phyloP scores from a whole-genome alignment of 64 coral and sea anemone species.

The Cladopsammia gracilis region DNA sequence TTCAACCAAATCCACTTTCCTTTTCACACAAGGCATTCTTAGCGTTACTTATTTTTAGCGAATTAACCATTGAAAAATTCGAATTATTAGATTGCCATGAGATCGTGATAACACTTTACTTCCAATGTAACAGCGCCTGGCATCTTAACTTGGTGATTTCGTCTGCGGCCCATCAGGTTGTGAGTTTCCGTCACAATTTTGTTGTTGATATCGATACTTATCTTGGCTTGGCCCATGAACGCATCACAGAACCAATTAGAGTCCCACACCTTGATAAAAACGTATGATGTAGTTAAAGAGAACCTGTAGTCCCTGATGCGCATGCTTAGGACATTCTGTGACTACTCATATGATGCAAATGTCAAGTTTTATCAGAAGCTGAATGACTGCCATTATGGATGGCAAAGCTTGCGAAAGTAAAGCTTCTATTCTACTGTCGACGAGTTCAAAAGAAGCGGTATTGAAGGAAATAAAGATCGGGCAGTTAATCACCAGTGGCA shows the following conservation, averaged over 20 bases:
- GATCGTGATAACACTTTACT: constrained; percentile 64
- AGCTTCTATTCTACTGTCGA: no score
- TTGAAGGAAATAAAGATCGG: no score
- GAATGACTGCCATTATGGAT: no score
- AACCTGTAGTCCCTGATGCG: no score
- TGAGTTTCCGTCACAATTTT: constrained; percentile 44
- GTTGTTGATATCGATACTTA: constrained; percentile 82
- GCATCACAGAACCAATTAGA: constrained; percentile 83
- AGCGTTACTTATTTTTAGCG: background rate
- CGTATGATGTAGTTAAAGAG: no score
- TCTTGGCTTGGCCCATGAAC: constrained; percentile 93
- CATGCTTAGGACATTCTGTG: no score
- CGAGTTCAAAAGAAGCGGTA: no score
- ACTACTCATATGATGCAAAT: no score
- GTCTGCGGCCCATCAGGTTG: constrained; percentile 73
- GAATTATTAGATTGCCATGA: constrained; percentile 68
- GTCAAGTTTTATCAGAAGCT: no score
- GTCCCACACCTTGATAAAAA: constrained; percentile 78
- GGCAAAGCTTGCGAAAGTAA: no score
- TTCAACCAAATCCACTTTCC: no score
- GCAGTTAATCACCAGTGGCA: no score
- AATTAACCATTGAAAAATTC: background rate
- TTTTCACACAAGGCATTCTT: background rate
- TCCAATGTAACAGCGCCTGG: constrained; percentile 81
- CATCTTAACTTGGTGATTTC: constrained; percentile 62